Base-by-base conservation (phyloP, 2,888 invertebrate species). In the Drosophila ustulata region DNA sequence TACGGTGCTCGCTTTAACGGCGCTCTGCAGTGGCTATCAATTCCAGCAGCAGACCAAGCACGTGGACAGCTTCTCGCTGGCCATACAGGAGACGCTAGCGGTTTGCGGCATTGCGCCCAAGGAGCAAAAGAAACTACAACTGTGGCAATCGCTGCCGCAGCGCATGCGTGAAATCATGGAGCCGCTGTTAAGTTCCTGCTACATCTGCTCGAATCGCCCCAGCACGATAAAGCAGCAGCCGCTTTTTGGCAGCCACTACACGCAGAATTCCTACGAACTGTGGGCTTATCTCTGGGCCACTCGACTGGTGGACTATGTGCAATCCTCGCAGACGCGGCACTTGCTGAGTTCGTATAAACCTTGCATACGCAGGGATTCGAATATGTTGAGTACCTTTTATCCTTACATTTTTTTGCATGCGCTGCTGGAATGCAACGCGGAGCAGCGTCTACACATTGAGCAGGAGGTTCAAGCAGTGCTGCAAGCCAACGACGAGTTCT, bases 211-310 rank as follows among this genome's bases (percentile, higher is more conserved):
- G 2, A 84, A 88, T 41, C 88, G 91, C 0, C 77, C 87, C 8
- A 86, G 80, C 51, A 92, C 82, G n/a, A 78, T 91, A 30, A 80
- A 87, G 4, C 92, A 93, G 1, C 94, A 94, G 85, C 95, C 95
- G 0, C 91, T 95, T 39, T 95, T 95, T 88, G 96, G 96, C 18
- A 95, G 96, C 0, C 93, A 94, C 49, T 93, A 94, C 53, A 76
- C 81, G 0, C 95, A 95, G 4, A 94, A 95, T 1, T 94, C 95
- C 0, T 96, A 95, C 83, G 94, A 95, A 78, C 94, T 94, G 74
- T 97, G 97, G 97, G 94, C 96, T 3, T 95, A 95, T 87, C 95
- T 95, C 77, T 97, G 96, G 97, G 94, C 95, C 0, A 94, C 94
- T 41, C 95, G 95, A 73, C 92, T 97, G 71, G 95, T 96, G 4